phyloP scores from a whole-genome alignment of 2,888 invertebrate genomes.

The Boloria selene region DNA sequence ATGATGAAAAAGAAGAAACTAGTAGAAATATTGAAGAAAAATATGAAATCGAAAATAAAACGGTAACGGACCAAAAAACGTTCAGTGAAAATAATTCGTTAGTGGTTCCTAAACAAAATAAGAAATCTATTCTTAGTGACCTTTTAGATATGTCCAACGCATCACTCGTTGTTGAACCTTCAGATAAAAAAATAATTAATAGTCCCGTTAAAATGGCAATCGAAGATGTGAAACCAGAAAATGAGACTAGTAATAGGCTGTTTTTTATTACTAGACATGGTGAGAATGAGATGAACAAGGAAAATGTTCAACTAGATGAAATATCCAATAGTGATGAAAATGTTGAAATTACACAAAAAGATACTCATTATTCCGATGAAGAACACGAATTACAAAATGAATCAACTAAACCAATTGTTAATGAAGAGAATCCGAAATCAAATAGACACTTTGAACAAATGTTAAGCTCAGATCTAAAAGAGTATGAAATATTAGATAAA shows the following conservation, averaged over 20 bases:
- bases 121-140: conserved; percentile 51
- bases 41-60: neutral
- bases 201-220: conserved; percentile 7
- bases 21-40: neutral
- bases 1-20: neutral
- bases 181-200: neutral
- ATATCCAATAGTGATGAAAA: conserved; percentile 10
- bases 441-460: conserved; percentile 47
- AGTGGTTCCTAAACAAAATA: conserved; percentile 24
- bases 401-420: conserved; percentile 36
- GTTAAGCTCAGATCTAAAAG: conserved; percentile 40
- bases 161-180: conserved; percentile 16
- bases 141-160: conserved; percentile 58
- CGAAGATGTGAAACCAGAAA: conserved; percentile 24
- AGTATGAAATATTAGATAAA: conserved; percentile 25
- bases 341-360: neutral
- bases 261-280: conserved; percentile 47
- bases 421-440: conserved; percentile 27
- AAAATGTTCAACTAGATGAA: conserved; percentile 5
- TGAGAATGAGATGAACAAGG: conserved; percentile 8
- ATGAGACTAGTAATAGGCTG: conserved; percentile 46
- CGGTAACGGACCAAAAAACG: conserved; percentile 13
- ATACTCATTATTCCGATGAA: conserved; percentile 8
- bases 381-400: conserved; percentile 42
- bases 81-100: neutral